These are phyloP conservation scores for Talpa occidentalis DNA, from an alignment of 2,113 vertebrate genomes.

Conservation along the genomic window DNA sequence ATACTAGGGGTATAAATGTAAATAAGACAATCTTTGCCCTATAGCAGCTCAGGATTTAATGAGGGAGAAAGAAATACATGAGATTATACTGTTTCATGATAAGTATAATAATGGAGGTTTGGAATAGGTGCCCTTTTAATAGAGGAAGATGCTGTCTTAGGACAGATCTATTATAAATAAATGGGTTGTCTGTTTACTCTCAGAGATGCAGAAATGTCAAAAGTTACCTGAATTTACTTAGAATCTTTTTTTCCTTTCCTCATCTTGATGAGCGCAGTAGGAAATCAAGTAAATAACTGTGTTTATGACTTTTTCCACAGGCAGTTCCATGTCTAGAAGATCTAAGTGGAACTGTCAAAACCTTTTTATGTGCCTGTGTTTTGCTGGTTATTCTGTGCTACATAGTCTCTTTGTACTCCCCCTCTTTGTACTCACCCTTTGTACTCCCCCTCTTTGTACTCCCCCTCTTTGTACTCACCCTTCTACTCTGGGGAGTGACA, in stretches of 20 bases:
- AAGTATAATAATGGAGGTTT: not conserved
- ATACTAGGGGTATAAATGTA: not conserved
- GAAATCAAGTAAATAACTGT: not conserved
- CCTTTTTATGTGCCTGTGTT: not conserved
- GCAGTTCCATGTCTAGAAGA: not conserved
- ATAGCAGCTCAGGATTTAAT: not conserved
- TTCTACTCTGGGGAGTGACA: not conserved
- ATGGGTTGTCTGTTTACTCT: not conserved
- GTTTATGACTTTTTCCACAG: not conserved
- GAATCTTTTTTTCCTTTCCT: not conserved
- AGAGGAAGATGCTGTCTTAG: not conserved
- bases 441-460: not conserved
- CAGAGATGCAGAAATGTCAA: not conserved
- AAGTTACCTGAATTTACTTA: not conserved
- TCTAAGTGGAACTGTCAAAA: not conserved
- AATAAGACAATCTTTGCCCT: not conserved
- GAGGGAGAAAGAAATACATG: not conserved
- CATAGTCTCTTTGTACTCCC: not conserved
- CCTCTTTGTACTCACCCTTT: not conserved
- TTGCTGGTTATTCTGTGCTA: not conserved
- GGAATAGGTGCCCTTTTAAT: constrained; percentile 32
- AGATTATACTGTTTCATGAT: not conserved
- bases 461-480: not conserved
- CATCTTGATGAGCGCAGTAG: not conserved
- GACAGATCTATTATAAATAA: not conserved